Percentiles rank a stretch among this genome's conserved stretches.
These are phyloP conservation scores for Endomychus coccineus DNA, from an alignment of 2,888 invertebrate genomes.

Conservation along the genomic window DNA sequence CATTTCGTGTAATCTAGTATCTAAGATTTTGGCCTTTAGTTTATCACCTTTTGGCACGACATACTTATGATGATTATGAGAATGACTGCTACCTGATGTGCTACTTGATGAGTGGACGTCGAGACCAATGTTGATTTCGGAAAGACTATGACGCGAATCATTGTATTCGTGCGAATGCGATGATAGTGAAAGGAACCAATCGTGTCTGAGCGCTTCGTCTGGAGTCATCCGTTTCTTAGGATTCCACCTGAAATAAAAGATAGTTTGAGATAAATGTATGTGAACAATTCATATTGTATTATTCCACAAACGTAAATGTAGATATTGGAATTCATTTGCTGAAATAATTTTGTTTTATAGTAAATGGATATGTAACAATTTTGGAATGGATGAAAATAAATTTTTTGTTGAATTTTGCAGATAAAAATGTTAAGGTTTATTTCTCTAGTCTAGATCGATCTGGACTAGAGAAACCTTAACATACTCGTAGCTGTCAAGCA, in stretches of 20 bases:
- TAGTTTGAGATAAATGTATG: neutral
- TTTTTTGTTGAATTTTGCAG: no score
- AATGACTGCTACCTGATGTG: conserved; percentile 37
- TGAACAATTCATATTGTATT: neutral
- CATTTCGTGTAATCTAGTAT: conserved; percentile 40
- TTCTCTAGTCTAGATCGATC: no score
- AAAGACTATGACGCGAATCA: conserved; percentile 48
- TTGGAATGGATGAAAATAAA: no score
- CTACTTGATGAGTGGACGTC: conserved; percentile 38
- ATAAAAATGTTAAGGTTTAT: no score
- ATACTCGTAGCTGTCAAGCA: no score
- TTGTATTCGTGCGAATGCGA: conserved; percentile 31
- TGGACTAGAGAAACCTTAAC: no score
- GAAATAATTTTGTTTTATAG: no score
- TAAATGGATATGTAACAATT: no score
- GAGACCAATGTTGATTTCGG: conserved; percentile 43
- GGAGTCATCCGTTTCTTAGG: conserved; percentile 85
- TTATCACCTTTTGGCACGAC: conserved; percentile 37
- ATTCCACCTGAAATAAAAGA: conserved; percentile 66
- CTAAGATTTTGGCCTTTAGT: conserved; percentile 41
- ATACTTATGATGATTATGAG: conserved; percentile 35
- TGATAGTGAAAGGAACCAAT: conserved; percentile 57
- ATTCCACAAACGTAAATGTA: neutral
- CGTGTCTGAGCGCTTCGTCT: conserved; percentile 83
- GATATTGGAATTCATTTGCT: conserved; percentile 3